These are phyloP conservation scores for Gymnosoma rotundatum DNA, from an alignment of 2,888 invertebrate genomes.

Conservation along the genomic window DNA sequence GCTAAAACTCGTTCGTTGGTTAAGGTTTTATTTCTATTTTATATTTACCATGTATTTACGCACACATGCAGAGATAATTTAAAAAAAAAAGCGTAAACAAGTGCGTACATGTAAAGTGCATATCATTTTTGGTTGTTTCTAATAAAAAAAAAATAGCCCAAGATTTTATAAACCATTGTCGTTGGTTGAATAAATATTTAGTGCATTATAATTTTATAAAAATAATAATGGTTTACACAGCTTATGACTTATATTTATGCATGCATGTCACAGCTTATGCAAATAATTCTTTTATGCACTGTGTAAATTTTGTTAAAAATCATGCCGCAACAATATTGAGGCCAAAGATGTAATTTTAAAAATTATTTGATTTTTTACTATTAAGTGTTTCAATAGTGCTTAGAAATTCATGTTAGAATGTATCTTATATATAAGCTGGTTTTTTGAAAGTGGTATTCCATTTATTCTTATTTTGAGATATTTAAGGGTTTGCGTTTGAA, in stretches of 20 bases:
- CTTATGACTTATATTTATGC: conserved; percentile 20
- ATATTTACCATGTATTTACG: not conserved
- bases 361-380: no score
- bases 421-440: no score
- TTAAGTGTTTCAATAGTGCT: no score
- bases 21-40: not conserved
- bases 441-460: no score
- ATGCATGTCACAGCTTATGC: not conserved
- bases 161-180: conserved; percentile 1
- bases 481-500: no score
- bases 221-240: conserved; percentile 7
- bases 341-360: not conserved
- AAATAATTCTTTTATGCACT: conserved; percentile 14
- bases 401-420: no score
- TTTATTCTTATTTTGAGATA: no score
- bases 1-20: not conserved
- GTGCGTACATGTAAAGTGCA: not conserved
- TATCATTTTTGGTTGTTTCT: not conserved
- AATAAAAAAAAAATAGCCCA: not conserved
- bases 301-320: not conserved
- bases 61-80: no score
- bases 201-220: conserved; percentile 6
- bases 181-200: not conserved
- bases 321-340: not conserved
- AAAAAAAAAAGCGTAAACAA: not conserved